Percentiles rank a stretch among this genome's conserved stretches.
These are phyloP conservation scores for Parazoanthus darwini DNA, from an alignment of 92 coral and sea anemone species.

Conservation along the genomic window DNA sequence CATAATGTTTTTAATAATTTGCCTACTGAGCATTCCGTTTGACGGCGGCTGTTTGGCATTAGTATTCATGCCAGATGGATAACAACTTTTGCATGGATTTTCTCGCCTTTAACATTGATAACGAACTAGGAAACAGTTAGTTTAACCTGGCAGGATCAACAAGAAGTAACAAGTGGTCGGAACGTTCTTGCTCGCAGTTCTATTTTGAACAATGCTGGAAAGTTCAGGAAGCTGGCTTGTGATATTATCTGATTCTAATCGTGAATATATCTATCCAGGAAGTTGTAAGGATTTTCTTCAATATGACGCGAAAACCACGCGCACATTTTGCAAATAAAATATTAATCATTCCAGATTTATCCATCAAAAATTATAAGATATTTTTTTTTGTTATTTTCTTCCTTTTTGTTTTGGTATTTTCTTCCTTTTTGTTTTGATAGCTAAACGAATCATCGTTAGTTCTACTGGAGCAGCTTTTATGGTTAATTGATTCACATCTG, in stretches of 20 bases:
- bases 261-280: neutral
- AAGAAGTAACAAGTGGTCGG: too few relatives aligned
- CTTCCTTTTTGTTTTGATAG: too few relatives aligned
- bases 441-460: neutral
- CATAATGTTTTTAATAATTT: too few relatives aligned
- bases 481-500: neutral
- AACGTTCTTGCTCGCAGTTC: neutral
- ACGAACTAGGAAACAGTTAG: too few relatives aligned
- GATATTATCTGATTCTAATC: neutral
- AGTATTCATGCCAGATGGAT: too few relatives aligned
- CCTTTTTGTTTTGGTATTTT: too few relatives aligned
- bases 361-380: too few relatives aligned
- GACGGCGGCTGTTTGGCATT: too few relatives aligned
- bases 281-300: neutral
- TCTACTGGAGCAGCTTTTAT: neutral
- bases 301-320: neutral
- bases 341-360: neutral
- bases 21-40: too few relatives aligned
- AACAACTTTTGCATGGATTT: too few relatives aligned
- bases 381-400: neutral
- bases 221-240: neutral
- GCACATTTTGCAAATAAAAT: too few relatives aligned
- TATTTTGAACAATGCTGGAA: neutral
- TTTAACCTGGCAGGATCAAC: neutral
- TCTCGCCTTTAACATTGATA: too few relatives aligned